Evolutionary conservation across 2,113 vertebrate genomes (phyloP), one percentile per base, ranked within the genome.

Genomic region (Hydrolagus affinis): DNA sequence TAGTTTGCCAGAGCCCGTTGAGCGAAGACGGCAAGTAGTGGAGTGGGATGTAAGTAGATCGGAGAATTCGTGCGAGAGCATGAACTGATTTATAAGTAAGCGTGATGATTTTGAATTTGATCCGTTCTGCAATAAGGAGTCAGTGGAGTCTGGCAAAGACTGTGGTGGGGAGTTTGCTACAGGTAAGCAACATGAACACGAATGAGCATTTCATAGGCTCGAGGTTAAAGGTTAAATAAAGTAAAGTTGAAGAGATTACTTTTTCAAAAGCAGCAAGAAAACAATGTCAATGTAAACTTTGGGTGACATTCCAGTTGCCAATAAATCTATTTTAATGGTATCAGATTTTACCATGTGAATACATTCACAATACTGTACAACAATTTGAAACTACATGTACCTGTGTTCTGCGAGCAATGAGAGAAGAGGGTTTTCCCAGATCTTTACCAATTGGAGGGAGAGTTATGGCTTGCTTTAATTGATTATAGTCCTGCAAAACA

Each of bases 391-490:
- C 14, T 15, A 85, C n/a, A 78, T 78, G 75, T 77, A 76, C 83
- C 85, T 85, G 86, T 68, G 72, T 86, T 30, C 89, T 89, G 86
- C 87, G 88, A 72, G 59, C 23, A 2, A 86, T n/a, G 7, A 12
- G 78, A 21, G 60, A 28, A 17, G 15, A 83, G 62, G 85, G 23
- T 21, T 86, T 88, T 32, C 86, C 73, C 1, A 80, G 85, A 8
- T 57, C 85, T 9, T 85, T 88, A 75, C 71, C 69, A 88, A 92
- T 87, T 8, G 88, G 74, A 85, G 91, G 91, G 70, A 91, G 87
- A 64, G 0, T 86, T 44, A 88, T 59, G 57, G 71, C 19, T 69
- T 86, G 86, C 85, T 83, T 83, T 28, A 68, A 9, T 8, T 68
- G 62, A 10, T 85, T 88, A 66, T 86, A 86, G 74, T 87, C 87